Conservation (phyloP, 2,888 invertebrate species). For the Tenthredo scrophulariae region DNA sequence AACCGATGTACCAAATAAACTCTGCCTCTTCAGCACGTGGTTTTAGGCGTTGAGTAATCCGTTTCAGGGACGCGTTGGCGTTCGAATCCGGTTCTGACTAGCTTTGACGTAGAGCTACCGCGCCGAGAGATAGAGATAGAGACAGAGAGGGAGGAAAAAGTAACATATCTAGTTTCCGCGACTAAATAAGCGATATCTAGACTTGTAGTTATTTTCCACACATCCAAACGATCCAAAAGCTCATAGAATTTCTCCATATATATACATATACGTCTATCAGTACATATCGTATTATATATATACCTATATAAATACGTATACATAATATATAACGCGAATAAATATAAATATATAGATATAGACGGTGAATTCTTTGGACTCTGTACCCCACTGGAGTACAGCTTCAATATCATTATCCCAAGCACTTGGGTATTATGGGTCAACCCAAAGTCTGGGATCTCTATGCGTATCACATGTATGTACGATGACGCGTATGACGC, state of each 20-base stretch:
- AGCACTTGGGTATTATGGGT: not conserved
- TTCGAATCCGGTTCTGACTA: constrained; percentile 33
- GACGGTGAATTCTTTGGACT: not conserved
- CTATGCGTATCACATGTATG: not conserved
- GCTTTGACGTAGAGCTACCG: not conserved
- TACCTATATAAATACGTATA: too few relatives aligned
- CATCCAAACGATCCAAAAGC: not conserved
- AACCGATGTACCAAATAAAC: too few relatives aligned
- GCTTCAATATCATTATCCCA: not conserved
- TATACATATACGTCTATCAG: not conserved
- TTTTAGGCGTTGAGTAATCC: constrained; percentile 27
- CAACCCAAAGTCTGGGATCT: constrained; percentile 21
- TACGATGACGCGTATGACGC: not conserved
- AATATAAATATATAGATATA: not conserved
- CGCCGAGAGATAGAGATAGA: not conserved
- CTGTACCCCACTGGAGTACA: not conserved
- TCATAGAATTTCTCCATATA: not conserved
- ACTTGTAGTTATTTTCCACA: not conserved
- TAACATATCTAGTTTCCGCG: constrained; percentile 36
- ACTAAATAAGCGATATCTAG: constrained; percentile 26
- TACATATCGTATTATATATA: not conserved
- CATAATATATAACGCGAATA: too few relatives aligned
- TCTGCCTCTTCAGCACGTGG: too few relatives aligned
- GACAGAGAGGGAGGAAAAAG: not conserved
- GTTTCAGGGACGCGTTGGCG: constrained; percentile 35